phyloP scores from a whole-genome alignment of 2,888 invertebrate species.

The Apodemia duryi region DNA sequence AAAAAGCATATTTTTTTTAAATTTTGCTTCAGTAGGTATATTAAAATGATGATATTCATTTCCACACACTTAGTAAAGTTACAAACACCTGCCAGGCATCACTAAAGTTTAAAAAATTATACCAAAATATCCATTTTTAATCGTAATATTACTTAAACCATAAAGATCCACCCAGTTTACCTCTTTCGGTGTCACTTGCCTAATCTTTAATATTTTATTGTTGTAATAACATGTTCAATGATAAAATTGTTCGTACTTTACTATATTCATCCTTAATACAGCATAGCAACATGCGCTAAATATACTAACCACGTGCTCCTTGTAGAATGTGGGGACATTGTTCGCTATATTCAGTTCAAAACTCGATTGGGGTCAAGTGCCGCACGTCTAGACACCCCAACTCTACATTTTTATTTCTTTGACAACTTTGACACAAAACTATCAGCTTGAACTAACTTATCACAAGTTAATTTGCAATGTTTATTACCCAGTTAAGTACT shows the following conservation, averaged over 20 bases:
- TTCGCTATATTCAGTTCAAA: constrained; percentile 43
- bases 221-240: neutral
- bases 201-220: neutral
- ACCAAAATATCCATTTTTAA: too few species aligned
- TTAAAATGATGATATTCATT: too few species aligned
- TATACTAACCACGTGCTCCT: constrained; percentile 59
- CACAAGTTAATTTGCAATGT: neutral
- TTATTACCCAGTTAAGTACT: neutral
- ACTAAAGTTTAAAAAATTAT: too few species aligned
- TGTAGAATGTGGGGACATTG: constrained; percentile 47
- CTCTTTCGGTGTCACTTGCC: too few species aligned
- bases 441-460: neutral
- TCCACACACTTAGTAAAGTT: too few species aligned
- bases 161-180: too few species aligned
- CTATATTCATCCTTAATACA: neutral
- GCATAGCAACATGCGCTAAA: constrained; percentile 46
- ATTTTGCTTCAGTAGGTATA: too few species aligned
- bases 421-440: neutral
- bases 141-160: too few species aligned
- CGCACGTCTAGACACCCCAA: constrained; percentile 44
- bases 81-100: too few species aligned
- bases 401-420: constrained; percentile 14
- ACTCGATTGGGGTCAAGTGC: constrained; percentile 59
- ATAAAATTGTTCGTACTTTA: neutral
- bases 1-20: too few species aligned